A percentile compares a stretch with the other conserved stretches of the same genome.
phyloP scores from a whole-genome alignment of 1,140 invertebrate genomes.

The Megathymus violae region DNA sequence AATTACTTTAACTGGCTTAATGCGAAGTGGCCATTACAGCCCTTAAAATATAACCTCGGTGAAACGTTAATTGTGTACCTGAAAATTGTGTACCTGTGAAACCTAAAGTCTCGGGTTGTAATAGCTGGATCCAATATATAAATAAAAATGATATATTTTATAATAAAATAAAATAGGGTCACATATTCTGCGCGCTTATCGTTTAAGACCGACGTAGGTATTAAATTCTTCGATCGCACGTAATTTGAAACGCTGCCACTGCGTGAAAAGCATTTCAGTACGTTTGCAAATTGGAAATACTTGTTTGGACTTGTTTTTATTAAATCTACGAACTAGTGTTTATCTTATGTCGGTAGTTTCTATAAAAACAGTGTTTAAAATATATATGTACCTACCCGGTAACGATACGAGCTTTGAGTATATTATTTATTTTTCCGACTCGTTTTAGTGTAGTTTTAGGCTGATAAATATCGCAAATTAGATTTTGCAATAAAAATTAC shows the following conservation, averaged over 20 bases:
- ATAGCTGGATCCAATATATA: no score
- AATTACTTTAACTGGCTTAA: no score
- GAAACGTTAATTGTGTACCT: no score
- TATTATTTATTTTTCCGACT: not conserved
- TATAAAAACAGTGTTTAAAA: no score
- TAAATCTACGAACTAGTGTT: conserved; percentile 23
- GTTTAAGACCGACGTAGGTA: conserved; percentile 14
- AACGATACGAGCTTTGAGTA: not conserved
- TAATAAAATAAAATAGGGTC: conserved; percentile 6
- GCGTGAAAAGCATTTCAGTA: conserved; percentile 26
- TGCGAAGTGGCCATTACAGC: no score
- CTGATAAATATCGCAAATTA: not conserved
- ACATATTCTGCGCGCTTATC: conserved; percentile 20
- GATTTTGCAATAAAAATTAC: not conserved
- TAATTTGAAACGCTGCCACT: conserved; percentile 24
- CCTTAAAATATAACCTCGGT: no score
- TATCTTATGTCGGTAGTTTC: not conserved
- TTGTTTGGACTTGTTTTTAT: conserved; percentile 21
- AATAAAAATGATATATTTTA: conserved; percentile 1
- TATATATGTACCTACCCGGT: not conserved
- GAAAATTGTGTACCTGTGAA: no score
- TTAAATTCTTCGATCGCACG: conserved; percentile 28
- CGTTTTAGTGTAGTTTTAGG: not conserved
- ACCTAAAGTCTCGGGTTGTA: no score
- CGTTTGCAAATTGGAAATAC: conserved; percentile 24